Evolutionary conservation across 53 echinoderm and acorn worm genomes (phyloP).

Genomic region (Crossaster papposus): DNA sequence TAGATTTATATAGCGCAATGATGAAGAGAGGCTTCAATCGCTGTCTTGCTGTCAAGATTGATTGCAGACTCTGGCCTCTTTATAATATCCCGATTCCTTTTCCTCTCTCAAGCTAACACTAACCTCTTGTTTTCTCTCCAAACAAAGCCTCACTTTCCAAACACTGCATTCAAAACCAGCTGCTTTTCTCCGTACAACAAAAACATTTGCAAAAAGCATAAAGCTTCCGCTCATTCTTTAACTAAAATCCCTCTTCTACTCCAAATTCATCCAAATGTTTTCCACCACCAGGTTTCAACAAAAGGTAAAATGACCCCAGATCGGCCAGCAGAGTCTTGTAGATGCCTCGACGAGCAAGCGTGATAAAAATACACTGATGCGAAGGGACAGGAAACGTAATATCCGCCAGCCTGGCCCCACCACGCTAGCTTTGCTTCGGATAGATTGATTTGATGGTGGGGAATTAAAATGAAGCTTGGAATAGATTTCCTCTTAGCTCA

Average conservation of each 20-base stretch:
- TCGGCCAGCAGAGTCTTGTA: neutral
- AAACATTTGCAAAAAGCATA: too few species aligned
- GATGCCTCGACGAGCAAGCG: neutral
- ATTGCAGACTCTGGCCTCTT: too few species aligned
- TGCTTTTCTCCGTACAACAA: neutral
- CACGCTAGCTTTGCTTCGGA: neutral
- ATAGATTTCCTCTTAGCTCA: conserved; percentile 28
- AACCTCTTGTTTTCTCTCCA: conserved; percentile 21
- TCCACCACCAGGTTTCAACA: neutral
- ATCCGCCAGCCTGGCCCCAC: conserved; percentile 33
- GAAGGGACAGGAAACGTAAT: conserved; percentile 32
- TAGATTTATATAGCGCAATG: too few species aligned
- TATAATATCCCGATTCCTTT: neutral
- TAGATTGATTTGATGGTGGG: neutral
- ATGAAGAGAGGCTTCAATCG: too few species aligned
- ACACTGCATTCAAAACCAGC: neutral
- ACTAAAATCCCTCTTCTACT: too few species aligned
- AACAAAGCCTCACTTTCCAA: neutral
- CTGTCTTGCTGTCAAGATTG: too few species aligned
- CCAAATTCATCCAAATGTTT: neutral
- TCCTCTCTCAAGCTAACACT: neutral
- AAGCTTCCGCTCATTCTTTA: too few species aligned
- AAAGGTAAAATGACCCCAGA: neutral
- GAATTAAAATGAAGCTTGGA: neutral
- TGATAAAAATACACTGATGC: conserved; percentile 11